Base-by-base conservation (phyloP, 2,888 invertebrate genomes). In the Plusia festucae region DNA sequence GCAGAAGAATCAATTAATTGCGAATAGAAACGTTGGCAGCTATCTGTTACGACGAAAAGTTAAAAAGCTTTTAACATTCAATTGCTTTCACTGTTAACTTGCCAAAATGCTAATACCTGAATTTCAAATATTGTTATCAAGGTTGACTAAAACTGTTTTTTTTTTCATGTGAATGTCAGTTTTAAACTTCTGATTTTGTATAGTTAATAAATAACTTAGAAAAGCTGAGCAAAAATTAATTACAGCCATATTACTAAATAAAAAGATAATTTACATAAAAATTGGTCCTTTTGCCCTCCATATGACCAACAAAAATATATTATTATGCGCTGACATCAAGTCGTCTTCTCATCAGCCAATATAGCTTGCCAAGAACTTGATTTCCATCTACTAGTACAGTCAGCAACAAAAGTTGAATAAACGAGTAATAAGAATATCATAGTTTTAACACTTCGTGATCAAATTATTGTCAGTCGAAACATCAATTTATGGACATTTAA, bases 11-110 rank as follows among this genome's bases (percentile, higher is more conserved):
- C 46, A 49, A 49, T 49, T 49, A 49, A 49, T 18, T 8, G 8
- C 46, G 11, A 49, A 49, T 49, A 18, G 18, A 49, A 49, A 18
- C 11, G 46, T 20, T 49, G 46, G 46, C 46, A 49, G 46, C 46
- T 4, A 49, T 18, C 20, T 20, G 18, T 18, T 20, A 46, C 46
- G 46, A 9, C 18, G 34, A 49, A 18, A 49, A 49, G 46, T 49
- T 49, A 49, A 49, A 49, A 49, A 49, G 18, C 46, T 13, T 32
- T 30, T 20, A 16, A 44, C 44, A 18, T 15, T 58, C 34, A 32
- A 11, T 57, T 49, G 13, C 46, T 40, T 55, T 34, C 34, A 40
- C 20, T 32, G 34, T 22, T 13, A 40, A 40, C 20, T n/a, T 40
- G 40, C 20, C 20, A 18, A 30, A 51, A 51, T 34, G 27, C 20